Base-by-base conservation (phyloP, 2,888 invertebrate species). In the Hedya salicella region DNA sequence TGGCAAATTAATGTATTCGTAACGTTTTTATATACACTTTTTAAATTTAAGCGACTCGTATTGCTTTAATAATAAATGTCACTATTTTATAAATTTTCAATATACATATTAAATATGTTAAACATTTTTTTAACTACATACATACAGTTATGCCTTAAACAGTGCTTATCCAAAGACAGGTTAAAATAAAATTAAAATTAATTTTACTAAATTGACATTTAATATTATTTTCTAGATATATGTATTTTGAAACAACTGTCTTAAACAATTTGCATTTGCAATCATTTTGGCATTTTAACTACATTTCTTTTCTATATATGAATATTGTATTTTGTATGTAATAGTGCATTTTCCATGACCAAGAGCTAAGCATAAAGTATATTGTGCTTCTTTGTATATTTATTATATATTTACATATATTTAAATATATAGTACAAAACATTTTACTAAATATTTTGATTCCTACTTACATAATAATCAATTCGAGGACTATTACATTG, bases 371-470 rank as follows among this genome's bases (percentile, higher is more conserved):
- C 71, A 62, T 71, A 65, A 65, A 59, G 30, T 59, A 65, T 60
- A 66, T 62, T 67, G 67, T 69, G 69, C 68, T 64, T 53, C 1
- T 57, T 68, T 66, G 61, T 61, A 68, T 69, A 68, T 61, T 64
- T 61, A 61, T 44, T 52, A 62, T 62, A 54, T 68, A 65, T 59
- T 52, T 65, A 59, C 46, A 60, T 65, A 64, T 64, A 65, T 63
- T 69, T 77, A 70, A 71, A 75, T 62, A 71, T 70, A 73, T 84
- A 79, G 80, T 89, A 89, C 86, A 89, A 89, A 89, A 89, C 83
- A 87, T 85, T 82, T 78, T 75, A 74, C 81, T 83, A 83, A 80
- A 85, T 81, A 83, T 85, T 85, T 86, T 78, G 79, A 79, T 84
- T 78, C 70, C 86, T 86, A 86, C 83, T 83, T 84, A 85, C 69